Evolutionary conservation across 2,888 invertebrate genomes (phyloP).

Genomic region (Watsonalla cultraria): DNA sequence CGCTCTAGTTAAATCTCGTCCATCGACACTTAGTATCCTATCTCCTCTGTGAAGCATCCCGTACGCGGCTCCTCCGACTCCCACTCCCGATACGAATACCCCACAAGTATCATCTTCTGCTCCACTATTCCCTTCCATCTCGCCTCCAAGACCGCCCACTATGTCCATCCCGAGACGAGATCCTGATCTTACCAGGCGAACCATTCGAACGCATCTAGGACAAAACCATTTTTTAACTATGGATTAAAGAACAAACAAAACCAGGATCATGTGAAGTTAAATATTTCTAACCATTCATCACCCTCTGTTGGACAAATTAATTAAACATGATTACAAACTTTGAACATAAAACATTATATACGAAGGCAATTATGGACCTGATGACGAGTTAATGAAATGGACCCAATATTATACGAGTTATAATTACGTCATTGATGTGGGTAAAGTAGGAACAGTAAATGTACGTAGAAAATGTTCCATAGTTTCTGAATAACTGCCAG

Average conservation of each 20-base stretch:
- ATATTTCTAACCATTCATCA: too few species aligned
- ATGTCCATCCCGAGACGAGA: conserved; percentile 75
- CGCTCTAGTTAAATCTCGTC: conserved; percentile 83
- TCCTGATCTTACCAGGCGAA: conserved; percentile 66
- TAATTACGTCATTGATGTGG: conserved; percentile 21
- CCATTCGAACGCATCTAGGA: conserved; percentile 68
- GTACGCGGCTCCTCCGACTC: conserved; percentile 63
- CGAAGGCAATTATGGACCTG: too few species aligned
- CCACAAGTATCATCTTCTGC: conserved; percentile 65
- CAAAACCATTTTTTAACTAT: not conserved
- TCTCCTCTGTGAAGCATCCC: conserved; percentile 83
- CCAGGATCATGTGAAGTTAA: too few species aligned
- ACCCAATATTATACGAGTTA: not conserved
- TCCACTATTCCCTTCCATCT: conserved; percentile 41
- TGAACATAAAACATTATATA: too few species aligned
- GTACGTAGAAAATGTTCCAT: conserved; percentile 15
- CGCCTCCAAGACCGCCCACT: conserved; percentile 70
- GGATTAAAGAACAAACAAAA: not conserved
- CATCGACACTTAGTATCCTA: conserved; percentile 86
- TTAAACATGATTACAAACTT: too few species aligned
- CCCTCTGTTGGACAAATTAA: too few species aligned
- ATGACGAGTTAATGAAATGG: conserved; percentile 2
- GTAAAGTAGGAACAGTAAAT: conserved; percentile 14
- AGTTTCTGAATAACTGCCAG: conserved; percentile 40
- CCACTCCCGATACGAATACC: conserved; percentile 71